phyloP scores from a whole-genome alignment of 1,140 invertebrate species.

The Tribolium madens region DNA sequence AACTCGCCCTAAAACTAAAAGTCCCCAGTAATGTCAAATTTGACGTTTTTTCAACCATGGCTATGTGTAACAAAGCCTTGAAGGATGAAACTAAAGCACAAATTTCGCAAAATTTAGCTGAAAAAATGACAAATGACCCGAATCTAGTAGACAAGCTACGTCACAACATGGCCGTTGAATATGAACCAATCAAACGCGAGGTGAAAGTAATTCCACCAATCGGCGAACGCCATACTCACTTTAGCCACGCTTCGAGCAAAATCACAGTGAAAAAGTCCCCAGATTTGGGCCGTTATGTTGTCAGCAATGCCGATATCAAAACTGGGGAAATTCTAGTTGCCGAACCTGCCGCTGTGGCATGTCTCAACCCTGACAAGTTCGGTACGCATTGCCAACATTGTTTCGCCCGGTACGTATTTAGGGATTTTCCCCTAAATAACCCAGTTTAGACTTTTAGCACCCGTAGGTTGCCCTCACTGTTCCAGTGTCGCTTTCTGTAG shows the following conservation, averaged over 20 bases:
- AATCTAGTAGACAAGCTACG: conserved; percentile 44
- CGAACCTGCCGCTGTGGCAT: conserved; percentile 82
- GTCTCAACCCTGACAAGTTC: conserved; percentile 78
- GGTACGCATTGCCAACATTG: conserved; percentile 88
- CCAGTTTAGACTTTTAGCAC: conserved; percentile 69
- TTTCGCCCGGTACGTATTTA: conserved; percentile 72
- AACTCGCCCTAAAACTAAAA: conserved; percentile 71
- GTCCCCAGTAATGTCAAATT: conserved; percentile 69
- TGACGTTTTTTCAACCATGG: conserved; percentile 74
- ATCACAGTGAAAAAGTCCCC: conserved; percentile 67
- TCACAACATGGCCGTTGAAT: conserved; percentile 24
- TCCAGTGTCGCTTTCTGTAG: conserved; percentile 83
- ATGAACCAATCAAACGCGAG: conserved; percentile 1
- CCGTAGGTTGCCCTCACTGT: conserved; percentile 82
- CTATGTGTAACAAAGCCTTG: conserved; percentile 72
- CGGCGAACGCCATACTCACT: conserved; percentile 60
- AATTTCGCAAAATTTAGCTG: conserved; percentile 71
- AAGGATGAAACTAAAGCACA: conserved; percentile 68
- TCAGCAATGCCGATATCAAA: conserved; percentile 71
- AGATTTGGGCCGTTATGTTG: conserved; percentile 69
- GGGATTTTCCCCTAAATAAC: neutral
- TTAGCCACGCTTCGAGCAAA: conserved; percentile 65
- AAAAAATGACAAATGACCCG: conserved; percentile 66
- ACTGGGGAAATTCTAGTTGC: conserved; percentile 77
- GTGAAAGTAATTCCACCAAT: conserved; percentile 49